Evolutionary conservation across 2,797 vertebrate species (phyloP).

Genomic region (Trachops cirrhosus): DNA sequence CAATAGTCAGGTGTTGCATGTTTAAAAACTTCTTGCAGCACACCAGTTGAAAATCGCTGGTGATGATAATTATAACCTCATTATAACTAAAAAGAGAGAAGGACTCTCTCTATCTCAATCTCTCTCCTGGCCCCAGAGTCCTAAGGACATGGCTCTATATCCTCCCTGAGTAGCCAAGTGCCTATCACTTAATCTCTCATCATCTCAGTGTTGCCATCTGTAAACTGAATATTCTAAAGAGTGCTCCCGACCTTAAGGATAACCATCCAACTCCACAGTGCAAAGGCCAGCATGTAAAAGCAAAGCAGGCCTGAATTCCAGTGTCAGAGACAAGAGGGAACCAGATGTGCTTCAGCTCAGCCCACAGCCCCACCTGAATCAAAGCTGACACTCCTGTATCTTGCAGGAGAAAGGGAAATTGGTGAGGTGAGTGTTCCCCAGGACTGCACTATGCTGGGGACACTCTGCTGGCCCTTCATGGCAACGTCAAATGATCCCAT

Average conservation of each 20-base stretch:
- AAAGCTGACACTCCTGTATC: background rate
- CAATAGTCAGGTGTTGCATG: too few relatives aligned
- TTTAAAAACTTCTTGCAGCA: too few relatives aligned
- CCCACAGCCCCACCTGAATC: accelerated
- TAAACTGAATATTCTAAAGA: background rate
- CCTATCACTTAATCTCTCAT: background rate
- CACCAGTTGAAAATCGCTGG: too few relatives aligned
- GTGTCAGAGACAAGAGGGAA: background rate
- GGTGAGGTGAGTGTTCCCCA: background rate
- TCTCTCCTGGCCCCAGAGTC: background rate
- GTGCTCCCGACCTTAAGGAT: background rate
- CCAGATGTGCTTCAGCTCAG: accelerated
- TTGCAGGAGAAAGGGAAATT: too few relatives aligned
- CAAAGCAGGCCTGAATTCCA: background rate
- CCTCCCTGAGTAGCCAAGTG: accelerated
- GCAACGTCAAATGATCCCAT: background rate
- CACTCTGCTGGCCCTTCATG: background rate
- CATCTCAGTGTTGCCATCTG: background rate
- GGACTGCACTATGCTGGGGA: background rate
- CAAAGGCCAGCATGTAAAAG: background rate
- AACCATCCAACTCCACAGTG: background rate
- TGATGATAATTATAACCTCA: background rate
- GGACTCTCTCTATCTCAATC: background rate
- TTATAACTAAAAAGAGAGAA: background rate
- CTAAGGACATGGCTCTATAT: background rate